Conservation (phyloP, 2,888 invertebrate species). For the Macrosiphum euphorbiae region DNA sequence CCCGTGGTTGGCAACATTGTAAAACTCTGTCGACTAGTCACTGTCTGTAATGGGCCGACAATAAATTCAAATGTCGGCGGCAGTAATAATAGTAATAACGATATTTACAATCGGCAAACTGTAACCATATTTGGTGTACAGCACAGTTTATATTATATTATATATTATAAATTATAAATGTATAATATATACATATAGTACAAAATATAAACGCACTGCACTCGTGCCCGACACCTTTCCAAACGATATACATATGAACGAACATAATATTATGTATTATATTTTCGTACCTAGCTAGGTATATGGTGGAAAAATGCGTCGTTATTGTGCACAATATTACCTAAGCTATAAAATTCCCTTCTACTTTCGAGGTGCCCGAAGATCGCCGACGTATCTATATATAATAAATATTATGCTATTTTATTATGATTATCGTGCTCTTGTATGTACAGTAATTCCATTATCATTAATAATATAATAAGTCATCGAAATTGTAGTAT, state of each 20-base stretch:
- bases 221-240: slow-evolving; percentile 37
- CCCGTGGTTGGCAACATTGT: slow-evolving; percentile 18
- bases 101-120: slow-evolving; percentile 34
- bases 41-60: slow-evolving; percentile 10
- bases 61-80: slow-evolving; percentile 30
- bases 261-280: not conserved
- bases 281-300: not conserved
- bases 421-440: not conserved
- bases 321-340: not conserved
- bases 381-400: not conserved
- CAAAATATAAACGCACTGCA: not conserved
- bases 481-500: not conserved
- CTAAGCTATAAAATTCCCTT: not conserved
- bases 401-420: not conserved
- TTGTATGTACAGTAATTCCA: not conserved
- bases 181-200: not conserved
- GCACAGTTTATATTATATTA: not conserved
- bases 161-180: not conserved
- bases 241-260: not conserved
- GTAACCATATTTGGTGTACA: slow-evolving; percentile 48
- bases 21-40: slow-evolving; percentile 15
- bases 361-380: not conserved
- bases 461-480: not conserved
- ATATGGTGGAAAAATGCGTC: not conserved
- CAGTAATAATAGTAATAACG: slow-evolving; percentile 24